phyloP scores from a whole-genome alignment of 2,888 invertebrate species.

The Sarcophaga carnaria region DNA sequence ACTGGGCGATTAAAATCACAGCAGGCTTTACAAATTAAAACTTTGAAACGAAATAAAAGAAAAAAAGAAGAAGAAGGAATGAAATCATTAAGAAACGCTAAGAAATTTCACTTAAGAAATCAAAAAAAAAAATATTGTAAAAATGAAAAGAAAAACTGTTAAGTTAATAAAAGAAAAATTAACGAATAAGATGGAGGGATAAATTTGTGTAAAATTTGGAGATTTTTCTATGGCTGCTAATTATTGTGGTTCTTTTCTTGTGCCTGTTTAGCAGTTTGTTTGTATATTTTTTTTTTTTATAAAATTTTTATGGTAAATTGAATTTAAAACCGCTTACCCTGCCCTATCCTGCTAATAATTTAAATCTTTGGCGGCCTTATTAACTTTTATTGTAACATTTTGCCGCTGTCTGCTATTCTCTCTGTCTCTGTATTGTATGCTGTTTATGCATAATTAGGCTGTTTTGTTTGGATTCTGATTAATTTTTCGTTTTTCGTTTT shows the following conservation, averaged over 20 bases:
- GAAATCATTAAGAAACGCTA: background rate
- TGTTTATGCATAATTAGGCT: conserved; percentile 53
- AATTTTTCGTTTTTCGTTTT: conserved; percentile 16
- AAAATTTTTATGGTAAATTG: conserved; percentile 66
- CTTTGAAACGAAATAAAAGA: no score
- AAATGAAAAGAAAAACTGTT: background rate
- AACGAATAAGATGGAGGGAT: conserved; percentile 3
- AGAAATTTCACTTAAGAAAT: background rate
- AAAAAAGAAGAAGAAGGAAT: background rate
- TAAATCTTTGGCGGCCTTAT: conserved; percentile 51
- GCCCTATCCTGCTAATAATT: background rate
- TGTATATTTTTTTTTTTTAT: conserved; percentile 19
- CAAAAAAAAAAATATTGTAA: background rate
- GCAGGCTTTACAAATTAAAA: background rate
- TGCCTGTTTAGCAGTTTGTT: no score
- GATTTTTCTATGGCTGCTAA: conserved; percentile 60
- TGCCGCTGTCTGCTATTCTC: conserved; percentile 41
- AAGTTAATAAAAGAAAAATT: conserved; percentile 14
- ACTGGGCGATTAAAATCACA: background rate
- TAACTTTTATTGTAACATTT: conserved; percentile 63
- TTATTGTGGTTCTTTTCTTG: conserved; percentile 59
- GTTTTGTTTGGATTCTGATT: conserved; percentile 61
- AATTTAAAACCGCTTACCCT: conserved; percentile 39
- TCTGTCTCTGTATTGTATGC: background rate
- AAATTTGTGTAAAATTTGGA: conserved; percentile 33